Percentiles rank a stretch among this genome's conserved stretches.
Evolutionary conservation across 2,113 vertebrate genomes (phyloP).

Genomic region (Pedetes capensis): DNA sequence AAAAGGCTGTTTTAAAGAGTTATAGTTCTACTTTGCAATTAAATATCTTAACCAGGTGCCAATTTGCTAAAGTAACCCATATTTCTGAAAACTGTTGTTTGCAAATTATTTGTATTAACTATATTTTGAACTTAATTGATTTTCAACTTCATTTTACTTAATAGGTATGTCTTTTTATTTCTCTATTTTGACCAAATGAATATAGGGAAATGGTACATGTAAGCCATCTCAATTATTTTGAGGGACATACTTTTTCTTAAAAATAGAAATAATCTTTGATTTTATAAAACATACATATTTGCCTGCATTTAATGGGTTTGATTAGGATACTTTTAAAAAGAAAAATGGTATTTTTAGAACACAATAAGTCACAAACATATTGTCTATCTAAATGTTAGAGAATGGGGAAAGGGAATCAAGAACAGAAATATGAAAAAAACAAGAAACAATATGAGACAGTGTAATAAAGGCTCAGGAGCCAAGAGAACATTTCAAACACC

Average conservation of each 20-base stretch:
- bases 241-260: not conserved
- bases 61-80: slow-evolving; percentile 49
- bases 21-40: slow-evolving; percentile 49
- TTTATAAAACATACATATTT: not conserved
- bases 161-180: not conserved
- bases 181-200: not conserved
- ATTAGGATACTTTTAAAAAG: not conserved
- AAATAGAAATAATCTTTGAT: not conserved
- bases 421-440: not conserved
- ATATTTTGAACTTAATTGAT: slow-evolving; percentile 10
- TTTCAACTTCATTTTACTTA: not conserved
- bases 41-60: slow-evolving; percentile 38
- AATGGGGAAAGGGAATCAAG: not conserved
- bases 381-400: not conserved
- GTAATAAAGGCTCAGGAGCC: not conserved
- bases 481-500: not conserved
- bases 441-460: not conserved
- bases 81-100: slow-evolving; percentile 54
- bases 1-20: slow-evolving; percentile 54
- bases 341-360: not conserved
- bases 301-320: not conserved
- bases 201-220: not conserved
- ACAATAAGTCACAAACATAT: not conserved
- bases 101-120: not conserved
- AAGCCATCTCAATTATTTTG: not conserved